A percentile compares a stretch with the other conserved stretches of the same genome.
phyloP scores from a whole-genome alignment of 1,140 invertebrate species.

The Panulirus ornatus region DNA sequence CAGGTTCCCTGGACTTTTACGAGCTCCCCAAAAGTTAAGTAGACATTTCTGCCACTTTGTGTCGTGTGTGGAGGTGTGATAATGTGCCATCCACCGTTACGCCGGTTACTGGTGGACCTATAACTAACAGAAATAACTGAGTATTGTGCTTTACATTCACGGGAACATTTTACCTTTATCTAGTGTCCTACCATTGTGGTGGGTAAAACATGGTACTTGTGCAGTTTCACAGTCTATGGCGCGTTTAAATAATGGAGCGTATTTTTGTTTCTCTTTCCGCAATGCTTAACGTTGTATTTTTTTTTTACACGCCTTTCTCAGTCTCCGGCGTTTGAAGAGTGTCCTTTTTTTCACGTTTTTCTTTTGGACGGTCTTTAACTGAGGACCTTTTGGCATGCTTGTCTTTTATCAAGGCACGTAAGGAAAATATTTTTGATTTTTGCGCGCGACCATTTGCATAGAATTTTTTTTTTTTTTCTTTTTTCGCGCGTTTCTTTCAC shows the following conservation, averaged over 20 bases:
- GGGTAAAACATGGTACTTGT: not conserved
- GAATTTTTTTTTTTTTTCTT: too few relatives aligned
- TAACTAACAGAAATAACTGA: conserved; percentile 43
- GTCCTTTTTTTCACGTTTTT: not conserved
- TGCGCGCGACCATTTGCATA: too few relatives aligned
- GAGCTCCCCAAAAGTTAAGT: conserved; percentile 37
- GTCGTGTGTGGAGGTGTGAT: conserved; percentile 2
- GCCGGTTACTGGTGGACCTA: not conserved
- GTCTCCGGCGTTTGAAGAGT: not conserved
- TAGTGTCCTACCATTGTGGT: not conserved
- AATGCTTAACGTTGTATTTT: not conserved
- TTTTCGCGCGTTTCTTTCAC: too few relatives aligned
- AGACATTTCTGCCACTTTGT: conserved; percentile 36
- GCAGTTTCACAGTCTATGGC: not conserved
- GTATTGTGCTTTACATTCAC: conserved; percentile 33
- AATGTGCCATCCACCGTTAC: conserved; percentile 20
- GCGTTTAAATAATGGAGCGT: not conserved
- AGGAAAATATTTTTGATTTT: too few relatives aligned
- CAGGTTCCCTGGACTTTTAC: not conserved
- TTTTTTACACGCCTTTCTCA: not conserved
- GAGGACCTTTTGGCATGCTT: too few relatives aligned
- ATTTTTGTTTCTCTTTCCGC: not conserved
- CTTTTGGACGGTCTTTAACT: not conserved
- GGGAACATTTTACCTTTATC: conserved; percentile 1
- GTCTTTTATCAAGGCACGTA: too few relatives aligned